A percentile compares a stretch with the other conserved stretches of the same genome.
These are phyloP conservation scores for Plutomurus gul DNA, from an alignment of 1,140 invertebrate species.

Conservation along the genomic window DNA sequence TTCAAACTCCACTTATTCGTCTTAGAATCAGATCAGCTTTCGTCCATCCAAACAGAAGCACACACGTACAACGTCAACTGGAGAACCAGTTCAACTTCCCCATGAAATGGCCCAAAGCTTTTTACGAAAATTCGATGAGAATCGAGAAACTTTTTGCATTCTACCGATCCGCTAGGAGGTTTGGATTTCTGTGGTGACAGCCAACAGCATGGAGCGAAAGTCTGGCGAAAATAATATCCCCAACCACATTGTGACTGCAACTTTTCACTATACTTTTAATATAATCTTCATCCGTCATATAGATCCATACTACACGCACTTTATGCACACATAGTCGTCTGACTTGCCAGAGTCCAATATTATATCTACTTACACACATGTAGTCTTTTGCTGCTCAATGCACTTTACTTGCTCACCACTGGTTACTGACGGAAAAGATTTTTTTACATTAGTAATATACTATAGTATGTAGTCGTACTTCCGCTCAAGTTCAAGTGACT, in stretches of 20 bases:
- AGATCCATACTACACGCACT: too few species aligned
- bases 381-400: too few species aligned
- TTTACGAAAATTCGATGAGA: constrained; percentile 34
- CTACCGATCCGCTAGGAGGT: neutral
- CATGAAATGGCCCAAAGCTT: constrained; percentile 40
- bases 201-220: neutral
- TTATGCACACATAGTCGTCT: too few species aligned
- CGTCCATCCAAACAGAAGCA: constrained; percentile 2
- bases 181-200: neutral
- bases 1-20: neutral
- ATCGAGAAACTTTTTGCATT: constrained; percentile 10
- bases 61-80: neutral
- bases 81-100: constrained; percentile 12
- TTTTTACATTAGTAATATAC: neutral
- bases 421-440: neutral
- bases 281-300: too few species aligned
- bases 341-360: too few species aligned
- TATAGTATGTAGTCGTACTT: neutral
- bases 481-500: neutral
- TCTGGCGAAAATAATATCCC: neutral
- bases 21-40: neutral
- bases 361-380: too few species aligned
- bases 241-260: too few species aligned
- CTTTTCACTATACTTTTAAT: too few species aligned
- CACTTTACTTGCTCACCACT: neutral